phyloP scores from a whole-genome alignment of 30 jellyfish, hydroid and myxozoan genomes.

The Cassiopea xamachana region DNA sequence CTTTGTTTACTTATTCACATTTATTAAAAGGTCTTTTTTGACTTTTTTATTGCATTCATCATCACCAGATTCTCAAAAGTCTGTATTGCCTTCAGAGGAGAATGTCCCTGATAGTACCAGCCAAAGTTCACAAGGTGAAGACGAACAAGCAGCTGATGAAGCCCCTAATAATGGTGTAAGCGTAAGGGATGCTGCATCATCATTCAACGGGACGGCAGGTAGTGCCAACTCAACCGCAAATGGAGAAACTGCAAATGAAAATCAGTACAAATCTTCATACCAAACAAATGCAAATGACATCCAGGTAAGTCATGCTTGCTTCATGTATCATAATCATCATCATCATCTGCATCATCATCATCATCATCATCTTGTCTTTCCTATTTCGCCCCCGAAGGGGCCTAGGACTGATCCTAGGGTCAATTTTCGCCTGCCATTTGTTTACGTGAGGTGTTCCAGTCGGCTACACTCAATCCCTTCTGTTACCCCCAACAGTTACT shows the following conservation, averaged over 20 bases:
- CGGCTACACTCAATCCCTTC: too few species aligned
- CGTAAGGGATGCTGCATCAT: conserved; percentile 9
- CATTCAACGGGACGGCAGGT: neutral
- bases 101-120: conserved; percentile 20
- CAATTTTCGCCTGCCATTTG: too few species aligned
- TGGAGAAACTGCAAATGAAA: conserved; percentile 1
- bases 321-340: neutral
- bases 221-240: neutral
- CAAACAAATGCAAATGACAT: conserved; percentile 1
- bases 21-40: too few species aligned
- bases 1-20: too few species aligned
- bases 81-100: conserved; percentile 37
- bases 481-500: too few species aligned
- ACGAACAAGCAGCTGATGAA: conserved; percentile 30
- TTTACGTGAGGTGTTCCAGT: too few species aligned
- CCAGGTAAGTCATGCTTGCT: neutral
- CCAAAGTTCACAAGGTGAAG: conserved; percentile 15
- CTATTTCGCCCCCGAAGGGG: too few species aligned
- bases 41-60: too few species aligned
- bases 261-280: neutral
- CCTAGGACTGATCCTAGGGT: too few species aligned
- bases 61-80: conserved; percentile 26
- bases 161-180: conserved; percentile 18
- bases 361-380: too few species aligned
- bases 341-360: too few species aligned